Percentiles rank a stretch among this genome's conserved stretches.
phyloP scores from a whole-genome alignment of 1,140 invertebrate species.

The Lithobius niger region DNA sequence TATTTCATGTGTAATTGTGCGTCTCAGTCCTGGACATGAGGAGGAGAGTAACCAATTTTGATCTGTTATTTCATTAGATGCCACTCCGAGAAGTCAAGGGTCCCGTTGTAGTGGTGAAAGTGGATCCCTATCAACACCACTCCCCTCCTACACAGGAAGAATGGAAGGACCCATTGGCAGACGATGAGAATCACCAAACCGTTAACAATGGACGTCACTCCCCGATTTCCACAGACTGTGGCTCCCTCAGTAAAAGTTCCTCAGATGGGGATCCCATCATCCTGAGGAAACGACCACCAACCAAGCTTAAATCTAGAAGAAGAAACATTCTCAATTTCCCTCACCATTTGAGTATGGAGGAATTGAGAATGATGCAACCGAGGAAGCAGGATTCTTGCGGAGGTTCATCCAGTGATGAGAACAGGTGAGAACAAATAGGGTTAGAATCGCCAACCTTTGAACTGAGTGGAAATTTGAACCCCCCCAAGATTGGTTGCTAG shows the following conservation, averaged over 20 bases:
- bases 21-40: too few relatives aligned
- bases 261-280: constrained; percentile 30
- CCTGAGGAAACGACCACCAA: constrained; percentile 24
- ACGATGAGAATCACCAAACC: background rate
- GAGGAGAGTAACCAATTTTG: too few relatives aligned
- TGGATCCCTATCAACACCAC: too few relatives aligned
- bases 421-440: constrained; percentile 37
- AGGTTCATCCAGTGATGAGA: constrained; percentile 75
- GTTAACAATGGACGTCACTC: background rate
- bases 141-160: too few relatives aligned
- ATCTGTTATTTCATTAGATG: too few relatives aligned
- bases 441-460: too few relatives aligned
- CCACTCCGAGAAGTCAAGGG: too few relatives aligned
- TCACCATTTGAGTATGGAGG: constrained; percentile 48
- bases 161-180: background rate
- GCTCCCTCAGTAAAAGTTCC: constrained; percentile 33
- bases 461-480: too few relatives aligned
- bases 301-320: constrained; percentile 32
- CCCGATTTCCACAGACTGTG: constrained; percentile 26
- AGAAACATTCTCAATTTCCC: constrained; percentile 37
- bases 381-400: constrained; percentile 56
- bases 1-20: too few relatives aligned
- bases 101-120: too few relatives aligned
- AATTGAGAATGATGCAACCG: constrained; percentile 48
- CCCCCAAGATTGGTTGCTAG: too few relatives aligned